Conservation (phyloP, 2,113 vertebrate species). For the Rhinoderma darwinii region DNA sequence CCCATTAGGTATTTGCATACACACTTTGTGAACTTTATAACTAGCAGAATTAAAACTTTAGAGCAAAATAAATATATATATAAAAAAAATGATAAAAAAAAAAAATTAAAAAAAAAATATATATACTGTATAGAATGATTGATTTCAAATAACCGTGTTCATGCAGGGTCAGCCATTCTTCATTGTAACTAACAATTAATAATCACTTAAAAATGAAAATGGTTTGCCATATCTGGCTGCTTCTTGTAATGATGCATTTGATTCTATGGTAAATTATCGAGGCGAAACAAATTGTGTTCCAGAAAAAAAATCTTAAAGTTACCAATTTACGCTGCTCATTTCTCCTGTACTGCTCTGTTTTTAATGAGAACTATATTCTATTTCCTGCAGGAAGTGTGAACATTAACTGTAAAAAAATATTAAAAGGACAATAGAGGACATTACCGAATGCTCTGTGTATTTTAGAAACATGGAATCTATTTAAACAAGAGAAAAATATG, state of each 20-base stretch:
- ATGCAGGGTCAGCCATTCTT: constrained; percentile 60
- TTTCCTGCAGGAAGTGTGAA: constrained; percentile 4
- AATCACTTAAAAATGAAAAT: constrained; percentile 62
- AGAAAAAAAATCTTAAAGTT: constrained; percentile 55
- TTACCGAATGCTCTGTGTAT: too few species aligned
- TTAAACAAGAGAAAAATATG: too few species aligned
- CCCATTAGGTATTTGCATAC: constrained; percentile 58
- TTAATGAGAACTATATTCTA: constrained; percentile 47
- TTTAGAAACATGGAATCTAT: too few species aligned
- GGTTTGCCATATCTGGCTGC: constrained; percentile 51
- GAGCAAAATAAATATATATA: background rate
- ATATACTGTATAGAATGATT: constrained; percentile 59
- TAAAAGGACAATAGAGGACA: background rate
- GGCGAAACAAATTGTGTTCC: constrained; percentile 62
- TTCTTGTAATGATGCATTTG: constrained; percentile 62
- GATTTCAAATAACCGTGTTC: constrained; percentile 62
- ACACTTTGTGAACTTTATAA: constrained; percentile 56
- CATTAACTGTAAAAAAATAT: constrained; percentile 20
- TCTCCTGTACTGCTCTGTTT: constrained; percentile 34
- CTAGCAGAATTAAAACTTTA: constrained; percentile 61
- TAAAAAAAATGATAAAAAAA: too few species aligned
- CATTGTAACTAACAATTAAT: constrained; percentile 63
- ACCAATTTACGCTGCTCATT: constrained; percentile 14
- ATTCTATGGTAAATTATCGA: constrained; percentile 65
- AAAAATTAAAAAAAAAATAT: constrained; percentile 51